Conservation (phyloP, 1,140 invertebrate species). For the Anoplolepis gracilipes region DNA sequence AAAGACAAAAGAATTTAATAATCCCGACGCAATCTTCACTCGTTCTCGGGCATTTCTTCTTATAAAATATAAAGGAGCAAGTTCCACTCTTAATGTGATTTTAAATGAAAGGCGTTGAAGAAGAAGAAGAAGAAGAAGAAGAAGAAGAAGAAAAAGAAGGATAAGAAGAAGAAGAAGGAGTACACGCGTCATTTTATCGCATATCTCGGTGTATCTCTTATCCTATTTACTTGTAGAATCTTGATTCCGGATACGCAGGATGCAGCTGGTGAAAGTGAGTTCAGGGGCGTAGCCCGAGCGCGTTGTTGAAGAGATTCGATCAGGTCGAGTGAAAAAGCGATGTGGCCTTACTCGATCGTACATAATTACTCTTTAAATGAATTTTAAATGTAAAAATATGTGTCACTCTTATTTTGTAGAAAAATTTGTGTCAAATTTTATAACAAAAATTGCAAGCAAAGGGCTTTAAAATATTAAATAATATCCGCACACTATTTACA, state of each 20-base stretch:
- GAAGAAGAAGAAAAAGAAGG: conserved; percentile 23
- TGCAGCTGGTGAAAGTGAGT: conserved; percentile 80
- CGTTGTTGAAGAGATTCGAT: conserved; percentile 17
- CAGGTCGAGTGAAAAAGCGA: background rate
- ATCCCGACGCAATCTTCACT: conserved; percentile 65
- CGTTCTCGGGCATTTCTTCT: conserved; percentile 52
- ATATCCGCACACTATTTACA: background rate
- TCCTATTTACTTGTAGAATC: conserved; percentile 58
- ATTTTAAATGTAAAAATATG: background rate
- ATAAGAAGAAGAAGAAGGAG: background rate
- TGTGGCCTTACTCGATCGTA: background rate
- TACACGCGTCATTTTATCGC: background rate
- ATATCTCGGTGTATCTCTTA: conserved; percentile 36
- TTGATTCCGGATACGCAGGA: conserved; percentile 64
- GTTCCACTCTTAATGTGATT: conserved; percentile 36
- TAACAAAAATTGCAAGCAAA: background rate
- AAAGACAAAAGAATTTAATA: conserved; percentile 59
- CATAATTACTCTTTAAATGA: conserved; percentile 2
- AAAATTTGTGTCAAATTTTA: background rate
- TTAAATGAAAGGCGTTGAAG: conserved; percentile 29
- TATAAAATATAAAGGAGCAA: conserved; percentile 38
- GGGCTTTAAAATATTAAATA: background rate
- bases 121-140: background rate
- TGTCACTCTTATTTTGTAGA: background rate
- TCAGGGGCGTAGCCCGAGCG: conserved; percentile 56